These are phyloP conservation scores for Drosophila algonquin DNA, from an alignment of 2,888 invertebrate genomes.

Conservation along the genomic window DNA sequence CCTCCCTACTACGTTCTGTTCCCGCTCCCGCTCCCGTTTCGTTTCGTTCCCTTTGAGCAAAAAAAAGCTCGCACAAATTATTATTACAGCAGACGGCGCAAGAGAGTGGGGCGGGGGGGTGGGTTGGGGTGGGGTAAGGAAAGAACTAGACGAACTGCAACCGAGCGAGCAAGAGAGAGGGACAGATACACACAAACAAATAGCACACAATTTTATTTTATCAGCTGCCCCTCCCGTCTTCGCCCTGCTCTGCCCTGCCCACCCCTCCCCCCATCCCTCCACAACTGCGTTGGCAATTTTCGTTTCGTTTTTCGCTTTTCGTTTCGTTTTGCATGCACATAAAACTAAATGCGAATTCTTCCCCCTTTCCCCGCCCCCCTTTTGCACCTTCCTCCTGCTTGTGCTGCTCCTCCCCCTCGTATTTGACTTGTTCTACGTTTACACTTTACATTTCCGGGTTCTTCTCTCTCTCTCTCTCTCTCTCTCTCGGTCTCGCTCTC, in stretches of 20 bases:
- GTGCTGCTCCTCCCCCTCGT: not conserved
- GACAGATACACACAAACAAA: constrained; percentile 14
- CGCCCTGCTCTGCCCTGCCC: not conserved
- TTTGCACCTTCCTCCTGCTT: not conserved
- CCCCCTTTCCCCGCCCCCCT: not conserved
- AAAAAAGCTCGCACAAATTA: constrained; percentile 50
- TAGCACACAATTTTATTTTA: constrained; percentile 48
- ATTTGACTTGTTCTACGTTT: constrained; percentile 3
- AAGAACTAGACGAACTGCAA: not conserved
- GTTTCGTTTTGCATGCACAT: constrained; percentile 73
- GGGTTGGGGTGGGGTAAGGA: not conserved
- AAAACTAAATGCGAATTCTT: constrained; percentile 60
- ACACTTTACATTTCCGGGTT: constrained; percentile 70
- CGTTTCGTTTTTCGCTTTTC: constrained; percentile 60
- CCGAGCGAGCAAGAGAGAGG: not conserved
- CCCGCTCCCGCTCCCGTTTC: constrained; percentile 28
- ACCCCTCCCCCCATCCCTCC: not conserved
- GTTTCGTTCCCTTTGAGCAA: constrained; percentile 5
- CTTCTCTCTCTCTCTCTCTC: constrained; percentile 10
- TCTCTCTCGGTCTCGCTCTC: constrained; percentile 12
- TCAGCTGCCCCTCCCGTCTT: constrained; percentile 40
- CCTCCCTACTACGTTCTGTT: constrained; percentile 10
- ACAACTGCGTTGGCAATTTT: constrained; percentile 10
- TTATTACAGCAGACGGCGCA: constrained; percentile 34
- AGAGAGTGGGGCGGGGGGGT: no score